phyloP scores from a whole-genome alignment of 2,888 invertebrate genomes.

The Drosophila borborema region DNA sequence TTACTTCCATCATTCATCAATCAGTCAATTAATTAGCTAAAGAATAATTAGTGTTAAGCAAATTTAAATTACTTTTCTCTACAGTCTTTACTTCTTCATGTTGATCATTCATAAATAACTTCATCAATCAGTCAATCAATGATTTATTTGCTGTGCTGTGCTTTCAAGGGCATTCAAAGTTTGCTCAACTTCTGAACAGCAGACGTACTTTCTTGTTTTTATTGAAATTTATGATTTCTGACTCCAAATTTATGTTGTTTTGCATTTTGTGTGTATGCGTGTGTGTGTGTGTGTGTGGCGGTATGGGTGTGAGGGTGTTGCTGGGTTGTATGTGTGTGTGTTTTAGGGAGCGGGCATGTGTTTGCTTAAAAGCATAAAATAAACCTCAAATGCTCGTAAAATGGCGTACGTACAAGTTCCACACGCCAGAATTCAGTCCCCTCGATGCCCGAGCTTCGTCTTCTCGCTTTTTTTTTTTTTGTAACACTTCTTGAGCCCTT shows the following conservation, averaged over 20 bases:
- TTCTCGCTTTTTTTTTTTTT: conserved; percentile 13
- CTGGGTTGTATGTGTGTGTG: conserved; percentile 5
- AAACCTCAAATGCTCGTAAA: conserved; percentile 78
- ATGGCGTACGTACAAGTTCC: conserved; percentile 50
- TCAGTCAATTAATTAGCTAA: neutral
- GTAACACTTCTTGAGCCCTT: conserved; percentile 58
- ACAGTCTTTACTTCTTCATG: neutral
- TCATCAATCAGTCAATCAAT: neutral
- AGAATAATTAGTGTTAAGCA: too few species aligned
- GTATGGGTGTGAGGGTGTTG: neutral
- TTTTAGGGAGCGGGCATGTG: conserved; percentile 12
- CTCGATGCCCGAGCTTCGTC: neutral
- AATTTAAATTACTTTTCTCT: neutral
- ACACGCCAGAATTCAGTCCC: conserved; percentile 15
- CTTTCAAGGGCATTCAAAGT: conserved; percentile 11
- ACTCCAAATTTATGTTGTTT: conserved; percentile 75
- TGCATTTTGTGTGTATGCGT: conserved; percentile 53
- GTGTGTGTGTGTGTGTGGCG: conserved; percentile 4
- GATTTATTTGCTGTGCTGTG: neutral
- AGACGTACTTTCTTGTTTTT: conserved; percentile 50
- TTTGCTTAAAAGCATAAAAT: conserved; percentile 69
- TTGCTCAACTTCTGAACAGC: neutral
- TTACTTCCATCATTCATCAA: neutral
- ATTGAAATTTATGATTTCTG: conserved; percentile 79
- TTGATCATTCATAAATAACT: neutral